Conservation (phyloP, 1,140 invertebrate genomes). For the Drosophila ambigua region DNA sequence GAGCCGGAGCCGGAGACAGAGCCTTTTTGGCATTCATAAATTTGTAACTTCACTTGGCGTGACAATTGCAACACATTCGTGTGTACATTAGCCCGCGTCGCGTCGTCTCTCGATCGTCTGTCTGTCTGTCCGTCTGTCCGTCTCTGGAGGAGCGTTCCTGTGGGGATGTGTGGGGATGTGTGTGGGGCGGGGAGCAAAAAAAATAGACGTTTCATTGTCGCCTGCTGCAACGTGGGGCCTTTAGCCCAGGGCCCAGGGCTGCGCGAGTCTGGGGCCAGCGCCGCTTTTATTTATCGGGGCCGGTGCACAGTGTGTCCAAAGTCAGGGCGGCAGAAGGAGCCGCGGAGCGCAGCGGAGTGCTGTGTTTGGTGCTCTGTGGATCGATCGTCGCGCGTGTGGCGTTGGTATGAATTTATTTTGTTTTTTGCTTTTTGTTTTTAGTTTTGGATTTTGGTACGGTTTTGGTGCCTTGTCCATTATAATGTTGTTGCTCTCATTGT, state of each 20-base stretch:
- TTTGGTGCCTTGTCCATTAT: slow-evolving; percentile 72
- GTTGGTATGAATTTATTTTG: slow-evolving; percentile 34
- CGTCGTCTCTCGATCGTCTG: slow-evolving; percentile 54
- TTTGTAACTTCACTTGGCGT: slow-evolving; percentile 83
- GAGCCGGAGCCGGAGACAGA: slow-evolving; percentile 19
- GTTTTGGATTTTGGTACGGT: slow-evolving; percentile 35
- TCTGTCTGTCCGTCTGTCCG: slow-evolving; percentile 39
- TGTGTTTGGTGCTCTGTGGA: slow-evolving; percentile 1
- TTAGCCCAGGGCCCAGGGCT: slow-evolving; percentile 11
- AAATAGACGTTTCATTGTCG: slow-evolving; percentile 83
- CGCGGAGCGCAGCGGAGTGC: neutral
- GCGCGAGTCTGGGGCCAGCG: slow-evolving; percentile 35
- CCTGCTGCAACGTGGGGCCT: slow-evolving; percentile 33
- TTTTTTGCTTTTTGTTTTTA: slow-evolving; percentile 26
- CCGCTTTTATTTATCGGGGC: slow-evolving; percentile 76
- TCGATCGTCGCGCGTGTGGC: slow-evolving; percentile 65
- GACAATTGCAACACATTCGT: slow-evolving; percentile 83
- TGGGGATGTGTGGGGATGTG: slow-evolving; percentile 24
- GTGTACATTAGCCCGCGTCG: slow-evolving; percentile 69
- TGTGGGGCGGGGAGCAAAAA: slow-evolving; percentile 45
- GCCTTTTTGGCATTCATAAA: slow-evolving; percentile 83
- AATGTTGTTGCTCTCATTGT: slow-evolving; percentile 81
- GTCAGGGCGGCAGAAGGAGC: slow-evolving; percentile 24
- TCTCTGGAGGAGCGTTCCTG: slow-evolving; percentile 3
- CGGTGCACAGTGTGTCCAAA: slow-evolving; percentile 75